Base-by-base conservation (phyloP, 2,888 invertebrate species). In the Tetragonula carbonaria region DNA sequence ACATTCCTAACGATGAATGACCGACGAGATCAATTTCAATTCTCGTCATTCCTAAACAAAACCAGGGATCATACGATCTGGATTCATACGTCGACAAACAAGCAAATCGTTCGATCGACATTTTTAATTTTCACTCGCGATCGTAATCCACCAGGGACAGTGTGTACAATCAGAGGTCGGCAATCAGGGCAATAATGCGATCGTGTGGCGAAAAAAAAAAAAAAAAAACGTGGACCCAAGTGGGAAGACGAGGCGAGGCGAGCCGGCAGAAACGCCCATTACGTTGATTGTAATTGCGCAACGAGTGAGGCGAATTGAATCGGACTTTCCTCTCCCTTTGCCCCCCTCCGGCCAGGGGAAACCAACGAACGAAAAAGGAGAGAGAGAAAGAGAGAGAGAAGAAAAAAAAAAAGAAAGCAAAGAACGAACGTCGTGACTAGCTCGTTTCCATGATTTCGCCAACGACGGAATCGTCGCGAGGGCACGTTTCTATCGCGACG, bases 281-380 rank as follows among this genome's bases (percentile, higher is more conserved):
- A 92, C 90, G 90, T 85, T 93, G 92, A 93, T 93, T 93, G 92
- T 92, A 93, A 93, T 93, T 92, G 91, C 87, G 88, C 90, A 67
- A 71, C 77, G 78, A 84, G 91, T 78, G 82, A 78, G 73, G 78
- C 72, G 79, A 85, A 88, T 86, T 83, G 85, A 86, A 92, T 92
- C 78, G 82, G 74, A 76, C 74, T 68, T 65, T 66, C 6, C 8
- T 6, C 38, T 8, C 38, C 38, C 28, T 28, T 28, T 28, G 28
- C 28, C 38, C 8, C 38, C 38, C 38, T 8, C 38, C 21, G 66
- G 50, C 51, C 50, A 53, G 33, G 38, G 8, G 67, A 78, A 68
- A 75, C 74, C 28, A 18, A 33, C n/a, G 38, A 38, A 23, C 8
- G 62, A 11, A 14, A 50, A 33, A 13, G 14, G n/a, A 53, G 18